Conservation (phyloP, 2,113 vertebrate genomes). For the Otolemur garnettii region DNA sequence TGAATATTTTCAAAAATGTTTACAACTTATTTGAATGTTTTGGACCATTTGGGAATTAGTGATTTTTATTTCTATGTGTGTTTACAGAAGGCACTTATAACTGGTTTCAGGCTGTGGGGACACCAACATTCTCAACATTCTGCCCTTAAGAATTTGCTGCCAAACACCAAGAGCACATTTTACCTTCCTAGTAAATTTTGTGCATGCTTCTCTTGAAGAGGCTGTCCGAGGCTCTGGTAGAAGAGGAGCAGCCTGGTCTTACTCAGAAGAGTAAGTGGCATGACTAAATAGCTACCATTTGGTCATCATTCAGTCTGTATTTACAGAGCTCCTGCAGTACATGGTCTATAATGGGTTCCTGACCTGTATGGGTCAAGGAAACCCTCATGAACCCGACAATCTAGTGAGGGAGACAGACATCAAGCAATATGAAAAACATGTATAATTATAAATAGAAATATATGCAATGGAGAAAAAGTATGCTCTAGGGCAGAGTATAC, state of each 20-base stretch:
- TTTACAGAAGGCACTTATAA: neutral
- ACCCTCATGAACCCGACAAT: neutral
- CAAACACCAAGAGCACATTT: neutral
- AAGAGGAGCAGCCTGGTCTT: neutral
- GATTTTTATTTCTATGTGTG: conserved; percentile 10
- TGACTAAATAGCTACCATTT: neutral
- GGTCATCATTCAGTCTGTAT: neutral
- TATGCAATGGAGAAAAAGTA: neutral
- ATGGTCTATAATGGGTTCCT: neutral
- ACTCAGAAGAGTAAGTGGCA: neutral
- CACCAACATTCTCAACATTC: neutral
- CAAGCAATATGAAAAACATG: conserved; percentile 40
- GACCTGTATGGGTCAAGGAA: neutral
- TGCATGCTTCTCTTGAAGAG: neutral
- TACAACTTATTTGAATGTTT: neutral
- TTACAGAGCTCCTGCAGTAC: neutral
- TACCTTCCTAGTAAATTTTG: neutral
- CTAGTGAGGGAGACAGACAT: neutral
- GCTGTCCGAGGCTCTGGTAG: neutral
- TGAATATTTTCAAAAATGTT: neutral
- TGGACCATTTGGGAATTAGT: neutral
- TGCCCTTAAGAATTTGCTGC: neutral
- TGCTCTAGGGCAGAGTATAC: neutral
- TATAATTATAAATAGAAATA: neutral
- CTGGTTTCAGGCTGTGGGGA: neutral